Evolutionary conservation across 2,113 vertebrate genomes (phyloP).

Genomic region (Tetrao urogallus): DNA sequence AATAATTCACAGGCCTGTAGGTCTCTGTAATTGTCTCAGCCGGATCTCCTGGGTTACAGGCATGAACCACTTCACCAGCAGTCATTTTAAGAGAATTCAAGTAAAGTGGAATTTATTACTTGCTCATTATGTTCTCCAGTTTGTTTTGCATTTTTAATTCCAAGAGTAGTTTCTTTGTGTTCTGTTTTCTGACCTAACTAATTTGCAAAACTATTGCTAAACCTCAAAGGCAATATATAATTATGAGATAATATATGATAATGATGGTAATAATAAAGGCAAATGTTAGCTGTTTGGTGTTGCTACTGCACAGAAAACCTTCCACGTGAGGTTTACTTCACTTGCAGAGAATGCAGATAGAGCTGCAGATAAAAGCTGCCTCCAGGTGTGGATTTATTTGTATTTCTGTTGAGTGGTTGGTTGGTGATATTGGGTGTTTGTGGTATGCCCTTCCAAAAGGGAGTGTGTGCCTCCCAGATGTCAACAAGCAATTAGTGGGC

Average conservation of each 20-base stretch:
- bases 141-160: background rate
- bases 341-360: background rate
- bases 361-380: background rate
- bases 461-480: rapidly evolving
- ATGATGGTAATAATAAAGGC: too few relatives aligned
- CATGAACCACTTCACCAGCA: background rate
- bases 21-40: background rate
- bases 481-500: background rate
- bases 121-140: background rate
- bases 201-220: background rate
- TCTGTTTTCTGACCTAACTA: background rate
- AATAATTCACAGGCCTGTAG: background rate
- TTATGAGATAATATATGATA: background rate
- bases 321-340: background rate
- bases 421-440: background rate
- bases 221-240: background rate
- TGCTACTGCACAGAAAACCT: background rate
- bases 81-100: background rate
- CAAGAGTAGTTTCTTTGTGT: background rate
- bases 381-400: background rate
- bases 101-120: background rate
- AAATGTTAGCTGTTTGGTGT: background rate
- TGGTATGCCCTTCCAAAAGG: background rate
- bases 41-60: background rate
- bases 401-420: background rate